A percentile compares a stretch with the other conserved stretches of the same genome.
These are phyloP conservation scores for Mimumesa dahlbomi DNA, from an alignment of 2,888 invertebrate genomes.

Conservation along the genomic window DNA sequence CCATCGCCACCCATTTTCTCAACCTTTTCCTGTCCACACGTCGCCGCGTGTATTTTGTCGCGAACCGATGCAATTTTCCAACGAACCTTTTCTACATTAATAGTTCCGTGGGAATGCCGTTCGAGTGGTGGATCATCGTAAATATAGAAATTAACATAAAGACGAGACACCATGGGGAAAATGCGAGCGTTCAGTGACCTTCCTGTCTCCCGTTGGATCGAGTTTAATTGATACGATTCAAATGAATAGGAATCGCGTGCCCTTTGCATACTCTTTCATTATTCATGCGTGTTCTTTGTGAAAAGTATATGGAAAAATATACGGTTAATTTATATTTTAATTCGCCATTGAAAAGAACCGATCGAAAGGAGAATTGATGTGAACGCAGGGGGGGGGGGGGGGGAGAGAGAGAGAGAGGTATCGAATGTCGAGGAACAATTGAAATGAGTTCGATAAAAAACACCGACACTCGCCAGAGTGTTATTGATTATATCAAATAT, in stretches of 20 bases:
- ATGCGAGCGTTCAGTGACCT: no score
- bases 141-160: no score
- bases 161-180: no score
- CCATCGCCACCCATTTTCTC: not conserved
- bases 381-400: not conserved
- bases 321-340: not conserved
- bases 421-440: not conserved
- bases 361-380: not conserved
- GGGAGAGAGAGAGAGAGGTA: not conserved
- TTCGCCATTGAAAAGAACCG: not conserved
- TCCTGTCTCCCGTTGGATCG: no score
- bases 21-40: constrained; percentile 3
- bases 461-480: not conserved
- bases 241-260: constrained; percentile 22
- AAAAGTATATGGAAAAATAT: not conserved
- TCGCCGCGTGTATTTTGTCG: constrained; percentile 28
- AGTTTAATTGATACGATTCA: no score
- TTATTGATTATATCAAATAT: not conserved
- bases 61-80: constrained; percentile 20
- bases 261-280: constrained; percentile 23
- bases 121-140: no score
- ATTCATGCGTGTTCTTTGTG: not conserved
- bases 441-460: not conserved
- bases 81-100: constrained; percentile 11
- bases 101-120: not conserved